Base-by-base conservation (phyloP, 2,888 invertebrate species). In the Lithophane ornitopus region DNA sequence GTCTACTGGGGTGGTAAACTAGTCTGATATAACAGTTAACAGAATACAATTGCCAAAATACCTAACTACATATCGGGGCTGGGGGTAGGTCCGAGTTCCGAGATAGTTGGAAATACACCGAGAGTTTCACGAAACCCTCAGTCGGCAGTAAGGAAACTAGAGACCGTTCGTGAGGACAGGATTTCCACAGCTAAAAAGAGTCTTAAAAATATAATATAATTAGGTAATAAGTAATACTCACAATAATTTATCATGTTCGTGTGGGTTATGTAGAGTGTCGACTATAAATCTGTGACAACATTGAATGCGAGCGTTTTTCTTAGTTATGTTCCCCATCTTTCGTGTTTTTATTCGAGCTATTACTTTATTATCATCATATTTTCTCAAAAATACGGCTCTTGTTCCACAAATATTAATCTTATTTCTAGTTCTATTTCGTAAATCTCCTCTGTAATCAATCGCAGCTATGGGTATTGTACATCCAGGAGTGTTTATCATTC, bases 271-370 rank as follows among this genome's bases (percentile, higher is more conserved):
- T 11, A 81, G 69, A 46, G 87, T 84, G 66, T 86, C 84, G 63
- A 86, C 76, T 52, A 93, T 85, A 78, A 93, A 95, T 83, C 92
- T 90, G 76, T 95, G 92, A 87, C 95, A 95, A 76, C 95, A 96
- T 56, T 91, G 84, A 76, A 92, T 94, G 61, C 85, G 84, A 7
- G 71, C 87, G 74, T 87, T 89, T 62, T 88, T 90, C 72, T 89
- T 91, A 49, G 91, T 82, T 84, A 92, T 92, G 81, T 86, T 90
- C 79, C 88, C 90, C 71, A 95, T 87, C 44, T 87, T 82, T 34
- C 85, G 87, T 34, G 87, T 79, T 83, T 93, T 93, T 73, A 95
- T 92, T 19, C 87, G 81, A 22, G 92, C 93, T 67, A 89, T 90
- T 12, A 95, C 90, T 76, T 88, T 90, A 34, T 90, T 80, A 6